Evolutionary conservation across 2,888 invertebrate genomes (phyloP).

Genomic region (Orthosia cruda): DNA sequence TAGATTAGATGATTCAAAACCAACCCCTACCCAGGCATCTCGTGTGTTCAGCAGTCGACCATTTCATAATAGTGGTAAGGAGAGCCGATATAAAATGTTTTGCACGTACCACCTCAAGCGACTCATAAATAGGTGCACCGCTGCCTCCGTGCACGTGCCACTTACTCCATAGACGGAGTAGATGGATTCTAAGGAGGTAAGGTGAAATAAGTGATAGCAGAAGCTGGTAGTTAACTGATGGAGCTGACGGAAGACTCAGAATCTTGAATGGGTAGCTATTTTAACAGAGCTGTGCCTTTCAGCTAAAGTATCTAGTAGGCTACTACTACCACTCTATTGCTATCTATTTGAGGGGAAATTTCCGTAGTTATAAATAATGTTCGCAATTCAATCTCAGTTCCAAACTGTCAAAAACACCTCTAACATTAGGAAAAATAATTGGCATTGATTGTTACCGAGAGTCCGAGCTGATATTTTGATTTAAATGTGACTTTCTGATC

Average conservation of each 20-base stretch:
- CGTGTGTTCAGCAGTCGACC: slow-evolving; percentile 15
- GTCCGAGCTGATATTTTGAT: not conserved
- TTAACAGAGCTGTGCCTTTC: not conserved
- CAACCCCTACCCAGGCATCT: not conserved
- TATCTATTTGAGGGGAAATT: too few species aligned
- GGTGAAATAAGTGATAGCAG: not conserved
- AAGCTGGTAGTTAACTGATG: not conserved
- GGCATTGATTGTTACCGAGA: not conserved
- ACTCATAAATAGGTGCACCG: slow-evolving; percentile 49
- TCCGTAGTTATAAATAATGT: too few species aligned
- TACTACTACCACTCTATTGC: too few species aligned
- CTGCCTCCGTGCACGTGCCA: slow-evolving; percentile 28
- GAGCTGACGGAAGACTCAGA: not conserved
- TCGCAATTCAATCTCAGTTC: too few species aligned
- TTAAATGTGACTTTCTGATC: not conserved
- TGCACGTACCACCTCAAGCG: slow-evolving; percentile 50
- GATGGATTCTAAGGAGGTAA: slow-evolving; percentile 1
- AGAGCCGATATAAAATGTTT: slow-evolving; percentile 30
- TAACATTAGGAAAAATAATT: not conserved
- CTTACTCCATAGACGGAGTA: slow-evolving; percentile 25
- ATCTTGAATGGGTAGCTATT: not conserved
- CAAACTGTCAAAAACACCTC: too few species aligned
- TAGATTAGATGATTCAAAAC: slow-evolving; percentile 10
- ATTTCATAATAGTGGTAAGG: slow-evolving; percentile 41
- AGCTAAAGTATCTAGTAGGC: not conserved